Evolutionary conservation across 2,888 invertebrate genomes (phyloP), one percentile per base, ranked within the genome.

Genomic region (Leptodirus hochenwartii): DNA sequence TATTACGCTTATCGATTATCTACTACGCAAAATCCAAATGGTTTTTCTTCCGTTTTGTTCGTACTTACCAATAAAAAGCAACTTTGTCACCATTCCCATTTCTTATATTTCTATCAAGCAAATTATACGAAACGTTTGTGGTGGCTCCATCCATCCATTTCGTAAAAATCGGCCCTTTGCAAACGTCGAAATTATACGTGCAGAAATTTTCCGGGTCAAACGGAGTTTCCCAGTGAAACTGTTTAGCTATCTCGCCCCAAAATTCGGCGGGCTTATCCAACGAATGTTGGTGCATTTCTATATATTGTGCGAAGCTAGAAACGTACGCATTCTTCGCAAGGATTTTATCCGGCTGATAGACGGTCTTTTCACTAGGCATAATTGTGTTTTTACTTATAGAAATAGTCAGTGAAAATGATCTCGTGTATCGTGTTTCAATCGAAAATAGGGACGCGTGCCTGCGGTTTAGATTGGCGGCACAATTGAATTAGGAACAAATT

Each of bases 121-220:
- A 65, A 61, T 98, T 98, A 59, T 90, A 98, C 51, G 85, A 87
- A 38, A 96, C 73, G 55, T 98, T 98, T 22, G 95, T 96, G 20
- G 78, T 73, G 4, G 85, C 85, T 6, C 90, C 95, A 46, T 85
- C 80, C 76, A 98, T 74, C 84, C 91, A 98, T 56, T 84, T 87
- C 25, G 88, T 77, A 44, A 68, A 82, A 43, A 98, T 76, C 8
- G 80, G 78, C 28, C 96, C 96, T 53, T 87, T 79, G 39, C 66
- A 67, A 27, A 78, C 55, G 54, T 96, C 79, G 51, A 96, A 95
- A 58, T 96, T 96, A 56, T 80, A 93, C 9, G 78, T 74, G 45
- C 82, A 63, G 50, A 91, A 85, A 42, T 77, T 74, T 33, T 74
- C 71, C 33, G 69, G 62, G 39, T 77, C 67, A 28, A 71, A 67